phyloP scores from a whole-genome alignment of 2,888 invertebrate species.

The Habroteleia sp. region DNA sequence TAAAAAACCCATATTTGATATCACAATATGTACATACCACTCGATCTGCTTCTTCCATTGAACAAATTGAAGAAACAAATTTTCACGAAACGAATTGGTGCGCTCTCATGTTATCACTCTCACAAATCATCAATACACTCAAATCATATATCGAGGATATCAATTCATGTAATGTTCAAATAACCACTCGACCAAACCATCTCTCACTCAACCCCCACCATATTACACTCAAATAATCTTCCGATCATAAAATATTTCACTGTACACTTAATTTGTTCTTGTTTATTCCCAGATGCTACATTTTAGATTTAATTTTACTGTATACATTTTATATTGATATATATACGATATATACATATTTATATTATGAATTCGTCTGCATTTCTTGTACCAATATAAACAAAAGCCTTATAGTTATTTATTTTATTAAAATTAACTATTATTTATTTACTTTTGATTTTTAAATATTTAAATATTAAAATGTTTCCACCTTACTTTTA shows the following conservation, averaged over 20 bases:
- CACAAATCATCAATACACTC: conserved; percentile 40
- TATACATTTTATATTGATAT: no score
- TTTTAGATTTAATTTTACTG: no score
- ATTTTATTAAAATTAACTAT: no score
- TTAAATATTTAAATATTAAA: no score
- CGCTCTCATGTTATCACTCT: conserved; percentile 26
- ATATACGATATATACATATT: no score
- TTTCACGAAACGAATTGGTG: conserved; percentile 31
- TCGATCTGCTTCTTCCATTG: conserved; percentile 25
- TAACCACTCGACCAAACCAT: conserved; percentile 29
- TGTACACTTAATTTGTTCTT: conserved; percentile 5
- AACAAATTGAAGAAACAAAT: conserved; percentile 37
- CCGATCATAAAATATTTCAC: conserved; percentile 21
- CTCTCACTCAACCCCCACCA: conserved; percentile 26
- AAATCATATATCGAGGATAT: conserved; percentile 31
- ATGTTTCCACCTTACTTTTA: no score
- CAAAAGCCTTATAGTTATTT: no score
- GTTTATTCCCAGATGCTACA: not conserved
- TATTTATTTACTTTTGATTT: no score
- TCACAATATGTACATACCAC: not conserved
- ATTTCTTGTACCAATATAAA: no score
- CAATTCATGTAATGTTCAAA: conserved; percentile 29
- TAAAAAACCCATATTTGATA: no score
- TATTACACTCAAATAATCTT: conserved; percentile 27
- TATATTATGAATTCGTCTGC: no score